These are phyloP conservation scores for Bhutanitis thaidina DNA, from an alignment of 2,888 invertebrate species.

Conservation along the genomic window DNA sequence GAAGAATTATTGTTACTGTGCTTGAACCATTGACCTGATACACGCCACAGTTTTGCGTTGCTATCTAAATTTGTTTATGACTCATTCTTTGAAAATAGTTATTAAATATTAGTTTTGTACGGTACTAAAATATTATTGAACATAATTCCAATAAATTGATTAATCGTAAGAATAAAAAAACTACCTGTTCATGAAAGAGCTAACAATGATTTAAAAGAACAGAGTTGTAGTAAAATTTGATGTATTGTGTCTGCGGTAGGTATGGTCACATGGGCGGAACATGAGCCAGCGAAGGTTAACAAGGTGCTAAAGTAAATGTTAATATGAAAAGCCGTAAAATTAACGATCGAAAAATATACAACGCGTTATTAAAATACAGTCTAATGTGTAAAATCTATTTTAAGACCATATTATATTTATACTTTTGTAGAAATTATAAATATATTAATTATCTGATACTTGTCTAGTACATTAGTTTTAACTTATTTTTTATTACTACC, in stretches of 20 bases:
- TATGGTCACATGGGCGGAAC: slow-evolving; percentile 40
- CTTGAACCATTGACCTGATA: slow-evolving; percentile 71
- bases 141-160: no score
- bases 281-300: slow-evolving; percentile 61
- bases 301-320: slow-evolving; percentile 69
- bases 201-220: background rate
- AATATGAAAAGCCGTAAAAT: slow-evolving; percentile 58
- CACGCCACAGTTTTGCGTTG: slow-evolving; percentile 31
- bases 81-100: slow-evolving; percentile 34
- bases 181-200: background rate
- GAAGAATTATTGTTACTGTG: slow-evolving; percentile 68
- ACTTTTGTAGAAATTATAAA: no score
- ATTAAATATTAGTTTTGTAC: no score
- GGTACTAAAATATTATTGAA: no score
- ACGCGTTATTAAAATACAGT: slow-evolving; percentile 4
- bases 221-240: slow-evolving; percentile 4
- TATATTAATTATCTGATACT: no score
- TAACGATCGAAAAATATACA: slow-evolving; percentile 40
- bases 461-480: no score
- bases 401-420: no score
- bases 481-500: no score
- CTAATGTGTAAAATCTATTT: slow-evolving; percentile 5
- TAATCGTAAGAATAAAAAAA: no score
- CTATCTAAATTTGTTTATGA: slow-evolving; percentile 44
- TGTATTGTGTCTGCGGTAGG: slow-evolving; percentile 56